A percentile compares a stretch with the other conserved stretches of the same genome.
These are phyloP conservation scores for Erythrocercus mccallii DNA, from an alignment of 2,113 vertebrate genomes.

Conservation along the genomic window DNA sequence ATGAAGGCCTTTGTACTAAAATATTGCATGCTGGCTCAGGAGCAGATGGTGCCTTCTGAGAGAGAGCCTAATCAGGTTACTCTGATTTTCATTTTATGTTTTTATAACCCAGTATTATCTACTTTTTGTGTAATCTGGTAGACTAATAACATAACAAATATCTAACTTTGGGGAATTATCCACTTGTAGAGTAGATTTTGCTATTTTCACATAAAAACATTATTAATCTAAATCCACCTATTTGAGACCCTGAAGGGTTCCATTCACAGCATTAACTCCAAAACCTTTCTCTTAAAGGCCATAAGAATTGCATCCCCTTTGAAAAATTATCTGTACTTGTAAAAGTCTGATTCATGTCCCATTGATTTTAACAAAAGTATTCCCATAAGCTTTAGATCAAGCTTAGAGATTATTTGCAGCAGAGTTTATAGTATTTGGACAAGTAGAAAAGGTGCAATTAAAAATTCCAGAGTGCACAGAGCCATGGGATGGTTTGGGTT, in stretches of 20 bases:
- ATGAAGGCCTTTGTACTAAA: not conserved
- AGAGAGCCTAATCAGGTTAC: not conserved
- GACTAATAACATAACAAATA: not conserved
- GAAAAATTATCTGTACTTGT: not conserved
- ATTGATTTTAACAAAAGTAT: not conserved
- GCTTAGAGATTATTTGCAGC: not conserved
- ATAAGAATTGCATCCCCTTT: not conserved
- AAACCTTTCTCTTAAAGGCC: not conserved
- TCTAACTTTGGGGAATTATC: not conserved
- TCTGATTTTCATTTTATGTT: slow-evolving; percentile 1
- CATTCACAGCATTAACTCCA: not conserved
- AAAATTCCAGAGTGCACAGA: not conserved
- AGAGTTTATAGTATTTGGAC: not conserved
- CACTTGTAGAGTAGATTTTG: not conserved
- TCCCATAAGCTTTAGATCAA: not conserved
- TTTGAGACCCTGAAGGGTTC: not conserved
- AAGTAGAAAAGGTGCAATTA: not conserved
- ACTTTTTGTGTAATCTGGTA: slow-evolving; percentile 1
- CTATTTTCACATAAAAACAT: not conserved
- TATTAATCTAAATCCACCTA: not conserved
- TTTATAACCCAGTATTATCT: not conserved
- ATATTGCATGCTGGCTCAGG: not conserved
- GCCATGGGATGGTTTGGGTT: not conserved
- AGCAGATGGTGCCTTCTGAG: slow-evolving; percentile 15
- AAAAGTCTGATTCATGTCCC: not conserved